phyloP scores from a whole-genome alignment of 2,888 invertebrate species.

The Oegoconia quadripuncta region DNA sequence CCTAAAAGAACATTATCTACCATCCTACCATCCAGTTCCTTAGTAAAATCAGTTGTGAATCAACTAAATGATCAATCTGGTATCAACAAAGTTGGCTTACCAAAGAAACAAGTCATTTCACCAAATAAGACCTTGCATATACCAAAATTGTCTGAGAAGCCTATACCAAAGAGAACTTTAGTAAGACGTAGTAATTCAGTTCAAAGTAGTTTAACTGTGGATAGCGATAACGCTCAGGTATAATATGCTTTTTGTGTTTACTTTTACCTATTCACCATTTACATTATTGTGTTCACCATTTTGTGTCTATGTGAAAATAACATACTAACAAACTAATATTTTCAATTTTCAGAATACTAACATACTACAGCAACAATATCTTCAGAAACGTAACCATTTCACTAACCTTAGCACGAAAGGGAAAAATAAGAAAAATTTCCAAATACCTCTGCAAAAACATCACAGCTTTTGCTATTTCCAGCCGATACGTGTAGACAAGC shows the following conservation, averaged over 20 bases:
- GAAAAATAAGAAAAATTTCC: constrained; percentile 81
- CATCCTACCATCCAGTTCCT: constrained; percentile 62
- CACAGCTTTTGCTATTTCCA: constrained; percentile 84
- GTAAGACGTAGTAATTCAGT: constrained; percentile 69
- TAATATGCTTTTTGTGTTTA: constrained; percentile 52
- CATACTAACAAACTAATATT: constrained; percentile 56
- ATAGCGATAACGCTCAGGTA: constrained; percentile 67
- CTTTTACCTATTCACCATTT: constrained; percentile 33
- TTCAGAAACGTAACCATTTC: constrained; percentile 77
- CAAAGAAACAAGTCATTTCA: constrained; percentile 64
- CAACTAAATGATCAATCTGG: constrained; percentile 60
- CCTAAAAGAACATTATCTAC: constrained; percentile 56
- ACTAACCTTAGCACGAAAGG: constrained; percentile 72
- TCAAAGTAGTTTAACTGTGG: constrained; percentile 53
- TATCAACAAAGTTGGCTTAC: constrained; percentile 58
- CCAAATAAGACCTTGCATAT: constrained; percentile 73
- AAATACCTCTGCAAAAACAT: constrained; percentile 82
- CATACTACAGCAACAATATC: constrained; percentile 78
- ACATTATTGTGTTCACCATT: constrained; percentile 21
- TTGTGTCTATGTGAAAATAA: constrained; percentile 32
- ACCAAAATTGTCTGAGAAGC: constrained; percentile 71
- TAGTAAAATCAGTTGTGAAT: constrained; percentile 64
- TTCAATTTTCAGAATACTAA: constrained; percentile 81
- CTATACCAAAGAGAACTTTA: constrained; percentile 67
- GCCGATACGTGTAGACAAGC: constrained; percentile 81